Conservation (phyloP, 2,888 invertebrate species). For the Micropterix aruncella region DNA sequence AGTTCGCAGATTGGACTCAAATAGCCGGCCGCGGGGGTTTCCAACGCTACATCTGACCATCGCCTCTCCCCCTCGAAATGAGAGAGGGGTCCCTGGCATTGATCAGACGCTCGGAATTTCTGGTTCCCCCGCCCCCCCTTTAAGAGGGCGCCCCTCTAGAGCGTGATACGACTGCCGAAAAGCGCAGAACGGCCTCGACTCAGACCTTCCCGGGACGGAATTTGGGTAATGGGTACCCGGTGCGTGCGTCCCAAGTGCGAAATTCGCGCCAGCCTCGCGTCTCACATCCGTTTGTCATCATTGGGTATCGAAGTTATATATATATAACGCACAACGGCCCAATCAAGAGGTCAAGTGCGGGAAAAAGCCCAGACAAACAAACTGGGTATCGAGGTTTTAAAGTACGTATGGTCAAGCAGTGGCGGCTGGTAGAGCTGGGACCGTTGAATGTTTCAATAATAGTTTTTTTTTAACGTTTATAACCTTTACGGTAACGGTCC, state of each 20-base stretch:
- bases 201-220: constrained; percentile 69
- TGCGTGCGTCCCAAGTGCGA: constrained; percentile 57
- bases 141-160: constrained; percentile 57
- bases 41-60: constrained; percentile 38
- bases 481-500: too few relatives aligned
- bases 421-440: too few relatives aligned
- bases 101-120: constrained; percentile 41
- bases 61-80: constrained; percentile 28
- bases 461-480: too few relatives aligned
- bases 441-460: too few relatives aligned
- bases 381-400: too few relatives aligned
- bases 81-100: constrained; percentile 33
- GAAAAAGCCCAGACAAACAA: too few relatives aligned
- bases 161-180: constrained; percentile 31
- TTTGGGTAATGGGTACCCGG: constrained; percentile 45
- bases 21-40: constrained; percentile 57
- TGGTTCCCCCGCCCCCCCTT: constrained; percentile 57
- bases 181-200: constrained; percentile 39
- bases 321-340: too few relatives aligned
- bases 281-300: constrained; percentile 30
- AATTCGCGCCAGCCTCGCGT: constrained; percentile 54
- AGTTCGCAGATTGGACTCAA: constrained; percentile 69
- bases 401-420: too few relatives aligned
- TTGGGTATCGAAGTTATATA: too few relatives aligned
- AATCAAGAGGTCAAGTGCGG: too few relatives aligned